Evolutionary conservation across 2,797 vertebrate genomes (phyloP), one percentile per base, ranked within the genome.

Genomic region (Rhinogobio ventralis): DNA sequence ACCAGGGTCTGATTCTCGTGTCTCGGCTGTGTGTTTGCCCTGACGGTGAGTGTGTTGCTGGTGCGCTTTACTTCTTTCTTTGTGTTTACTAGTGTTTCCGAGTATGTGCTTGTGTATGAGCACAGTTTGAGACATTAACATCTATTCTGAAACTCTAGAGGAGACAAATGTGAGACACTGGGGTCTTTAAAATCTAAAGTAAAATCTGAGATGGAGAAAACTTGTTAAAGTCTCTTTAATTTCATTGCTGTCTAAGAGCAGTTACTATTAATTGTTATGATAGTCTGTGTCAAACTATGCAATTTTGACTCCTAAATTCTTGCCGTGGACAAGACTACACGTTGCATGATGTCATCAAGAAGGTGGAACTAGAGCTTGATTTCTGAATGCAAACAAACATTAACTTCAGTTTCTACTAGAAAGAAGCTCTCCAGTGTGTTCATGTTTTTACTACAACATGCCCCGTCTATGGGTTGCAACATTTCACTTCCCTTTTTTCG

Each of bases 21-120:
- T 73, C 72, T 73, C 19, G 10, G 46, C 66, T 51, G 46, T 60
- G 42, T 28, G 30, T 84, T 60, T 33, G 11, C 75, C 71, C 76
- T 82, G 55, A 86, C 19, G 79, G 73, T 87, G 71, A 71, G 45
- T 73, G 67, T 75, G 71, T 84, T 30, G 8, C 36, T 28, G 49
- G 76, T 81, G 13, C 45, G 11, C 57, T 33, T 66, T 51, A 2
- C n/a, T 23, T 69, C 25, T 69, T 49, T 79, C 36, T 46, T 33
- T 72, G 64, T 53, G 66, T 33, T 66, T 77, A 33, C 67, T 71
- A 19, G 79, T 69, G 71, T 82, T 36, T 77, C 33, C 2, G 67
- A 30, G 68, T 36, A 67, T 72, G 80, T 79, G 25, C 10, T 17
- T 66, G 36, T 49, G 36, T 81, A 42, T 71, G 39, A 71, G 23